These are phyloP conservation scores for Entelurus aequoreus DNA, from an alignment of 2,113 vertebrate species.

Conservation along the genomic window DNA sequence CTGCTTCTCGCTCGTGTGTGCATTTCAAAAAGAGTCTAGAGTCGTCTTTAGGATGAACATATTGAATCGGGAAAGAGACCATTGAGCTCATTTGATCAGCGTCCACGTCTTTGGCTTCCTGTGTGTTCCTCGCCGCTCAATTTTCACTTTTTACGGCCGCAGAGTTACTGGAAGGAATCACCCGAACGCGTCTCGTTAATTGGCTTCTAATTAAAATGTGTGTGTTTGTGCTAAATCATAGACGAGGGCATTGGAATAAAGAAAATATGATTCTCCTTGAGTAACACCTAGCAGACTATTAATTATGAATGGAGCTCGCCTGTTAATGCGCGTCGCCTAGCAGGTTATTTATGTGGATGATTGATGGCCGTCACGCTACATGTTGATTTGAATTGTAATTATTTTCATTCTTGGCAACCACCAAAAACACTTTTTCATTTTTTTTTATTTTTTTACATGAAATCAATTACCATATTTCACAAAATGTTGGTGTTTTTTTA, in stretches of 20 bases:
- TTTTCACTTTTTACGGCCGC: slow-evolving; percentile 15
- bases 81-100: too few species aligned
- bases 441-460: too few species aligned
- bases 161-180: slow-evolving; percentile 24
- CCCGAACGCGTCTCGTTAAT: slow-evolving; percentile 42
- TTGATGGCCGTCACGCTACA: too few species aligned
- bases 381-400: neutral
- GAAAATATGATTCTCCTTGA: slow-evolving; percentile 14
- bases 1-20: too few species aligned
- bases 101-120: too few species aligned
- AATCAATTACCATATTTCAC: too few species aligned
- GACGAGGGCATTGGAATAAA: slow-evolving; percentile 23
- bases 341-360: slow-evolving; percentile 22
- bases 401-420: neutral
- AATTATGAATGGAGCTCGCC: slow-evolving; percentile 50
- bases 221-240: slow-evolving; percentile 30
- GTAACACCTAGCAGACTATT: slow-evolving; percentile 40
- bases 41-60: too few species aligned
- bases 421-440: too few species aligned
- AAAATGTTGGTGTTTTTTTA: too few species aligned
- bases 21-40: too few species aligned
- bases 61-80: too few species aligned
- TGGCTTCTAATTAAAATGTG: slow-evolving; percentile 47
- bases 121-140: slow-evolving; percentile 5
- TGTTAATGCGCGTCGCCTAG: slow-evolving; percentile 20